phyloP scores from a whole-genome alignment of 2,113 vertebrate genomes.

The Cavia aperea region DNA sequence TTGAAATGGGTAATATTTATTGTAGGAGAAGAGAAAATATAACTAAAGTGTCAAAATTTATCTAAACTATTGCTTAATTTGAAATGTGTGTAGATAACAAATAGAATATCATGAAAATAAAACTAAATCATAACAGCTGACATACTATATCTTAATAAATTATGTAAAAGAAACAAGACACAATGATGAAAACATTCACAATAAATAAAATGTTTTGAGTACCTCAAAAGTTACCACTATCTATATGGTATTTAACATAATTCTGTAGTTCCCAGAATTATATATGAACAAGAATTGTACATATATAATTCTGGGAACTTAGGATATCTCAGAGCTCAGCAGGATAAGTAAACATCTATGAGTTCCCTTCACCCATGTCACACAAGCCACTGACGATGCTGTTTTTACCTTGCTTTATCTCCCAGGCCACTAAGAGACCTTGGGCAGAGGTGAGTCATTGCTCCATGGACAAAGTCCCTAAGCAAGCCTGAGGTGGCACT shows the following conservation, averaged over 20 bases:
- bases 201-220: constrained; percentile 5
- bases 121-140: background rate
- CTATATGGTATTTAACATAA: background rate
- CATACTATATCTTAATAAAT: constrained; percentile 1
- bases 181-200: background rate
- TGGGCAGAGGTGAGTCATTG: background rate
- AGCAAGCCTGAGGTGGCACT: too few relatives aligned
- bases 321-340: background rate
- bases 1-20: too few relatives aligned
- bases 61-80: background rate
- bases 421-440: background rate
- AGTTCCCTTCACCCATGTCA: background rate
- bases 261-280: background rate
- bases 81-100: constrained; percentile 6
- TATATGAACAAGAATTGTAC: background rate
- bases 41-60: too few relatives aligned
- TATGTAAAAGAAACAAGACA: background rate
- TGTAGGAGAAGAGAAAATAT: too few relatives aligned
- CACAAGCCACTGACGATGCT: background rate
- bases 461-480: background rate
- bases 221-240: background rate
- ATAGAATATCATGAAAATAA: background rate
- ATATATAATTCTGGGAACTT: background rate
- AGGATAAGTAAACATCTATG: background rate
- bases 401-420: background rate